These are phyloP conservation scores for Papilio polyxenes DNA, from an alignment of 1,140 invertebrate species.

Conservation along the genomic window DNA sequence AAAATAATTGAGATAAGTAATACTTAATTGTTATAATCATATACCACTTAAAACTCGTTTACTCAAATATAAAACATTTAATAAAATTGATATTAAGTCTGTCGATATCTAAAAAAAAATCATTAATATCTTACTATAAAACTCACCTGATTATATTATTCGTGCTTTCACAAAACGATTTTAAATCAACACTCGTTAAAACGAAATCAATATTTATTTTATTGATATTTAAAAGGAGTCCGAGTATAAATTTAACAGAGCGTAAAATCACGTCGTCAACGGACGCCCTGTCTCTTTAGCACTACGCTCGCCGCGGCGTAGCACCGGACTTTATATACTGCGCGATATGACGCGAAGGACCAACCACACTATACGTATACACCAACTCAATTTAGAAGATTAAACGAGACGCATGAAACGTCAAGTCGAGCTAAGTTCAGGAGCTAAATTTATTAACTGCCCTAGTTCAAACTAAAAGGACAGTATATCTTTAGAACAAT, in stretches of 20 bases:
- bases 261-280: slow-evolving; percentile 54
- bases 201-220: slow-evolving; percentile 5
- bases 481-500: slow-evolving; percentile 28
- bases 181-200: slow-evolving; percentile 5
- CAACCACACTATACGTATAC: slow-evolving; percentile 54
- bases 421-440: slow-evolving; percentile 43
- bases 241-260: slow-evolving; percentile 34
- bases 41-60: slow-evolving; percentile 15
- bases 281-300: slow-evolving; percentile 48
- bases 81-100: background rate
- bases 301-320: slow-evolving; percentile 64
- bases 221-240: slow-evolving; percentile 15
- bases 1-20: background rate
- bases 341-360: slow-evolving; percentile 51
- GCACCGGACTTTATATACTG: slow-evolving; percentile 58
- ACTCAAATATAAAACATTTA: background rate
- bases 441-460: slow-evolving; percentile 42
- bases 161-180: background rate
- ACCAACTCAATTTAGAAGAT: slow-evolving; percentile 61
- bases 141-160: slow-evolving; percentile 11
- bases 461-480: slow-evolving; percentile 14
- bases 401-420: slow-evolving; percentile 55
- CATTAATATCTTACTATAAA: background rate
- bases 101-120: background rate
- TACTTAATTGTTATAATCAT: slow-evolving; percentile 5